These are phyloP conservation scores for Hoplias malabaricus DNA, from an alignment of 2,113 vertebrate genomes.

Conservation along the genomic window DNA sequence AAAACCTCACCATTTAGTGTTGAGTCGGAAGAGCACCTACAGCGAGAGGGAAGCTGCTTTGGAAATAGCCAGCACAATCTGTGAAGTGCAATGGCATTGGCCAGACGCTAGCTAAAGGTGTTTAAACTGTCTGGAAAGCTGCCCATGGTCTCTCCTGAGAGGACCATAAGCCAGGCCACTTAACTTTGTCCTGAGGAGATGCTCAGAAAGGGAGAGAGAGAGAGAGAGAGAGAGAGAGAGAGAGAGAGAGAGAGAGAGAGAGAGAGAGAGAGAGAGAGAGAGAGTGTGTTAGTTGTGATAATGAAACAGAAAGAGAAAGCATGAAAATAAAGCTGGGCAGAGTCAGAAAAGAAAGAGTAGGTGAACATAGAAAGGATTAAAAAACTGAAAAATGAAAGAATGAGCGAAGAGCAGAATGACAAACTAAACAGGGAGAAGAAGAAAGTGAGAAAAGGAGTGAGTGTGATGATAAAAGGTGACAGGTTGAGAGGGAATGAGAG, in stretches of 20 bases:
- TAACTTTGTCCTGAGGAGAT: conserved; percentile 42
- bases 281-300: not conserved
- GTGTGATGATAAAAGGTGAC: not conserved
- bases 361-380: not conserved
- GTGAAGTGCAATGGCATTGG: conserved; percentile 37
- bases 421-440: not conserved
- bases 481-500: not conserved
- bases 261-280: not conserved
- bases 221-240: conserved; percentile 7
- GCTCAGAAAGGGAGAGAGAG: not conserved
- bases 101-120: conserved; percentile 32
- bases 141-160: conserved; percentile 17
- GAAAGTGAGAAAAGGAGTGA: not conserved
- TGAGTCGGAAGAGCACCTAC: not conserved
- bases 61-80: conserved; percentile 30
- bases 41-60: conserved; percentile 5
- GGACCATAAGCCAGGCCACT: conserved; percentile 28
- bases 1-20: not conserved
- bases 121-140: conserved; percentile 42
- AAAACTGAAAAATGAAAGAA: not conserved
- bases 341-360: not conserved
- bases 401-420: not conserved
- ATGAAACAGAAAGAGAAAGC: not conserved
- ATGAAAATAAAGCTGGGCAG: not conserved
- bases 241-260: not conserved